phyloP scores from a whole-genome alignment of 2,113 vertebrate species.

The Sapayoa aenigma region DNA sequence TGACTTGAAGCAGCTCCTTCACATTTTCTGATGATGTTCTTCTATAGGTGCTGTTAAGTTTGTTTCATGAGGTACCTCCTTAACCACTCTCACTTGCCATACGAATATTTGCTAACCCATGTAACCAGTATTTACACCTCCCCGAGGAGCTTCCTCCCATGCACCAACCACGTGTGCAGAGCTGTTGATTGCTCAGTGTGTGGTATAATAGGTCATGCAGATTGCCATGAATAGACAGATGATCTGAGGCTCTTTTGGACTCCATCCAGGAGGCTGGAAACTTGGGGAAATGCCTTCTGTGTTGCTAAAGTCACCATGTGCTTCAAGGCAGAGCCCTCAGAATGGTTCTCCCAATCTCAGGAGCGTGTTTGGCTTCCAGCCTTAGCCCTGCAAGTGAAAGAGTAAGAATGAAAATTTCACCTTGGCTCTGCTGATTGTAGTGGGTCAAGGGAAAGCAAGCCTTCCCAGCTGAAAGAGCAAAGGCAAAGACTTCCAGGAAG shows the following conservation, averaged over 20 bases:
- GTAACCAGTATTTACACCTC: not conserved
- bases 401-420: not conserved
- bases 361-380: not conserved
- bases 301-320: not conserved
- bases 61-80: not conserved
- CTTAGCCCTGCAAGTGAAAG: not conserved
- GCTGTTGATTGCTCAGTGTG: not conserved
- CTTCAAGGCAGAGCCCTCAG: not conserved
- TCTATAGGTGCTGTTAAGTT: not conserved
- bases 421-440: not conserved
- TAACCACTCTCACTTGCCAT: not conserved
- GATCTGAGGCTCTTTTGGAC: not conserved
- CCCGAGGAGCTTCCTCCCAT: not conserved
- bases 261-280: not conserved
- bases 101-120: not conserved
- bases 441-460: not conserved
- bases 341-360: not conserved
- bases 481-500: not conserved
- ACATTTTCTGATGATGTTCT: not conserved
- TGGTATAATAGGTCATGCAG: not conserved
- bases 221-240: accelerated
- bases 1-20: not conserved
- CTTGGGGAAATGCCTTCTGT: not conserved
- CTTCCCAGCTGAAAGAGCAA: not conserved
- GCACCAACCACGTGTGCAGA: not conserved